These are phyloP conservation scores for Malthinus flaveolus DNA, from an alignment of 2,888 invertebrate species.

Conservation along the genomic window DNA sequence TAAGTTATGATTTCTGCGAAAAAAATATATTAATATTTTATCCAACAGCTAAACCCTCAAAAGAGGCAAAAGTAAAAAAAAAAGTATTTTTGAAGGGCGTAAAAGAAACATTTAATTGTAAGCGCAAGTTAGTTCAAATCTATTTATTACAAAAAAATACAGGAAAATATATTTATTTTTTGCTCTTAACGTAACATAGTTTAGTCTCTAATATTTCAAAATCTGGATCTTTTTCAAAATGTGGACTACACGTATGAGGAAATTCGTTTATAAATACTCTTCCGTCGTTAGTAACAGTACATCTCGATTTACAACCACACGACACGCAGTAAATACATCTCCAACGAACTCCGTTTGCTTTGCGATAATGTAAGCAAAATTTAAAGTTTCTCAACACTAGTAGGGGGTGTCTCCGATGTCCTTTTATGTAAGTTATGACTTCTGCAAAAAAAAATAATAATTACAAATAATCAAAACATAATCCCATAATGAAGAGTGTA, in stretches of 20 bases:
- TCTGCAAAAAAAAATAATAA: constrained; percentile 27
- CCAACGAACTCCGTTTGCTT: constrained; percentile 47
- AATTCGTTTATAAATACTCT: not conserved
- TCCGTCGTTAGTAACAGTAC: constrained; percentile 31
- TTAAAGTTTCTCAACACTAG: constrained; percentile 46
- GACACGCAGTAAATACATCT: constrained; percentile 49
- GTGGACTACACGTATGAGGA: no score
- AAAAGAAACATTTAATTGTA: no score
- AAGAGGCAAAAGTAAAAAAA: no score
- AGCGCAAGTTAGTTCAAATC: no score
- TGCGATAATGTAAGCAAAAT: constrained; percentile 50
- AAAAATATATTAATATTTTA: no score
- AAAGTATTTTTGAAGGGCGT: no score
- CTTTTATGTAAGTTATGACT: constrained; percentile 45
- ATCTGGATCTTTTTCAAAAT: no score
- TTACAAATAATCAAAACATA: no score
- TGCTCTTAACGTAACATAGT: not conserved
- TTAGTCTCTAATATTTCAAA: no score
- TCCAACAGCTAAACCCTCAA: no score
- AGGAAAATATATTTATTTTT: not conserved
- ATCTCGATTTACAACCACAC: constrained; percentile 48
- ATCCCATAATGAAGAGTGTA: no score
- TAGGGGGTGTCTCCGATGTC: constrained; percentile 42
- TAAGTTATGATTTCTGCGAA: constrained; percentile 41
- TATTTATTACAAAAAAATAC: no score